Base-by-base conservation (phyloP, 92 coral and sea anemone species). In the Porites lobata region DNA sequence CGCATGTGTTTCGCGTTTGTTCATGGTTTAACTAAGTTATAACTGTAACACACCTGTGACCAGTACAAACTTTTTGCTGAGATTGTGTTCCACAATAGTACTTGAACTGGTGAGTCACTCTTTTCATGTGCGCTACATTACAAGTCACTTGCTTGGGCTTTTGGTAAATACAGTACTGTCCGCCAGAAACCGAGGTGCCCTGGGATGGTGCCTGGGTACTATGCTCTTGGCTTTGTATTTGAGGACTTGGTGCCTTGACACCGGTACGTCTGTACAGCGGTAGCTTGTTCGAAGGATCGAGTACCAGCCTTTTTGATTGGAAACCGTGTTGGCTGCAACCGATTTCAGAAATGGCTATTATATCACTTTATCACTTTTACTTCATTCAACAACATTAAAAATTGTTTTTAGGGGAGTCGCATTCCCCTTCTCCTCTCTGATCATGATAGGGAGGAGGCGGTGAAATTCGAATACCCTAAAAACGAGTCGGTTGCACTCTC, bases 91-190 rank as follows among this genome's bases (percentile, higher is more conserved):
- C 94, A 67, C 98, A 95, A 74, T 93, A 93, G 84, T 95, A 95
- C 56, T 65, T 88, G 59, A 85, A 83, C 38, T 51, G 80, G 71
- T 91, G 94, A 6, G 89, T 79, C 7, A 95, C 76, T 22, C 84
- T 77, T 84, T 91, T 95, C 90, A 69, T 83, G 68, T 88, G 89
- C 32, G 92, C 94, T 63, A 95, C 96, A 61, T 76, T 92, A 65
- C 98, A 95, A 11, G 94, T 93, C 47, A 93, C 93, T 76, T 78
- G 88, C 58, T 92, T 94, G 15, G 91, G 83, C 7, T 82, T 82
- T 65, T 93, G 92, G 86, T 83, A 95, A 86, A 93, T 71, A 56
- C 96, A 94, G 77, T 80, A 94, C 72, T 94, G 87, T 7, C 96
- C 95, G 56, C 72, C 67, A 64, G 89, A 9, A 66, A 82, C 50